Base-by-base conservation (phyloP, 2,888 invertebrate species). In the Cryptocephalus primarius region DNA sequence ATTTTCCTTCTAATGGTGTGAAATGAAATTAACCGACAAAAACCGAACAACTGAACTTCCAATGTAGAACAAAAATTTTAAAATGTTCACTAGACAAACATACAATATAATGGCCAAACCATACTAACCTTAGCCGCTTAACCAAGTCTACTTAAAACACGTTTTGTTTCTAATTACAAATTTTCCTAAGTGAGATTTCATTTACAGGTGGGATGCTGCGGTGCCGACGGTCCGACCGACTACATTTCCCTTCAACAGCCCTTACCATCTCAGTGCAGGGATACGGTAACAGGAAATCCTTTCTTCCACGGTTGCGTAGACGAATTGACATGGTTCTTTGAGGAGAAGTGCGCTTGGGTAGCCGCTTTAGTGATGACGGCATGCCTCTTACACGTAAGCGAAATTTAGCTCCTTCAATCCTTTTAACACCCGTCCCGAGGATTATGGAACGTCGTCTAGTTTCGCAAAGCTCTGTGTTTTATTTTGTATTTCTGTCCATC, bases 221-320 rank as follows among this genome's bases (percentile, higher is more conserved):
- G 93, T 10, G 90, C 91, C 0, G 82, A 85, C 50, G 89, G 90
- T 0, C 83, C 90, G 0, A 81, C 81, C 71, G 92, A 93, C 70
- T 93, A 84, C 71, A 73, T 87, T 55, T 75, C 75, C 50, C 63
- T 88, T 55, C 78, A 80, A 60, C 86, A 89, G 61, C 89, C 90
- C 0, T 66, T 92, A 45, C 91, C 92, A 0, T 74, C 80, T 1
- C 86, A 88, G 52, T 92, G 92, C 63, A 77, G 91, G 9, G 89
- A 91, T 68, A 83, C 87, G 0, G 88, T 90, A 10, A 90, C 88
- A 2, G 91, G 92, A 44, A 90, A 90, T 68, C 86, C 88, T 1
- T 90, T 85, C 70, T 88, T 83, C 71, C 83, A 88, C 62, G 91
- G 92, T 12, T 93, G 92, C 62, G 83, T 89, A 2, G 88, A 89